phyloP scores from a whole-genome alignment of 2,113 vertebrate genomes.

The Cyanoramphus novaezelandiae region DNA sequence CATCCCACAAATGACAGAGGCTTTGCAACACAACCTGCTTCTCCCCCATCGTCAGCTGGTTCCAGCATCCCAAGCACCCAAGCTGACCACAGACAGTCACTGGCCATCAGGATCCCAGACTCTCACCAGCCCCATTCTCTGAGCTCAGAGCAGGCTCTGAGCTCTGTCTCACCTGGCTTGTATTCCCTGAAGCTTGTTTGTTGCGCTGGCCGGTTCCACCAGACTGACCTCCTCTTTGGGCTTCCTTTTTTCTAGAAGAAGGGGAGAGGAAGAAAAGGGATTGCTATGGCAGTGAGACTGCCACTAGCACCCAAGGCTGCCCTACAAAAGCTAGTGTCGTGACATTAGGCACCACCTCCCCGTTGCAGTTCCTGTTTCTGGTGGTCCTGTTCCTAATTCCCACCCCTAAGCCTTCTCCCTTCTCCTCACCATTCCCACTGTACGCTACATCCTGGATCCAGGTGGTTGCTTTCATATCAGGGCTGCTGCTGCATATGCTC shows the following conservation, averaged over 20 bases:
- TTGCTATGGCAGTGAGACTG: background rate
- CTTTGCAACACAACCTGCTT: background rate
- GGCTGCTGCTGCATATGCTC: constrained; percentile 32
- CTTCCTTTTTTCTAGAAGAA: constrained; percentile 64
- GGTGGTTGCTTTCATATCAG: constrained; percentile 43
- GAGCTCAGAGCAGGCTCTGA: background rate
- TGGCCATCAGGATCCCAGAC: background rate
- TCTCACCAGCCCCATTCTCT: background rate
- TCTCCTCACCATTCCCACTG: constrained; percentile 61
- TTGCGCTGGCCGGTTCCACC: constrained; percentile 20
- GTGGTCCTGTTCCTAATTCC: constrained; percentile 30
- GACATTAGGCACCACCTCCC: background rate
- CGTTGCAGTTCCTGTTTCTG: background rate
- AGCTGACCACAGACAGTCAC: background rate
- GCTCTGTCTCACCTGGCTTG: constrained; percentile 24
- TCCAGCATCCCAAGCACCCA: background rate
- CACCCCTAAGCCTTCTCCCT: constrained; percentile 17
- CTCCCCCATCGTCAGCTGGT: background rate
- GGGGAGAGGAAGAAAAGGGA: background rate
- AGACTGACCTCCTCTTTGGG: constrained; percentile 26
- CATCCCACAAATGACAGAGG: background rate
- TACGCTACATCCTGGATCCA: constrained; percentile 38
- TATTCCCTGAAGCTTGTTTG: background rate
- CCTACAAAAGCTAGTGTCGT: background rate
- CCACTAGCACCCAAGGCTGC: background rate